phyloP scores from a whole-genome alignment of 2,888 invertebrate species.

The Epistrophe grossulariae region DNA sequence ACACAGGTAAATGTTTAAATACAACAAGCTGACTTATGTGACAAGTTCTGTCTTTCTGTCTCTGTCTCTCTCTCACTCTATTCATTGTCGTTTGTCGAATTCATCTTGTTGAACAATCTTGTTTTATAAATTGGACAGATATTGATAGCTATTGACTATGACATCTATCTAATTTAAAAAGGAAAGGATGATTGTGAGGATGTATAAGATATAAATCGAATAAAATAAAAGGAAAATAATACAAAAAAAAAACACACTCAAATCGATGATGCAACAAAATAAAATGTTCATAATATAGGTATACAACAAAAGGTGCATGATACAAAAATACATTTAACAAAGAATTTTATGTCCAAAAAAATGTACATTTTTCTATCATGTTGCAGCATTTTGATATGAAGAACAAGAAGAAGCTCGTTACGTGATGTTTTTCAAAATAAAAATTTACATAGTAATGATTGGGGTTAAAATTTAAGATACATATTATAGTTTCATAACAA shows the following conservation, averaged over 20 bases:
- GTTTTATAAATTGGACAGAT: conserved; percentile 75
- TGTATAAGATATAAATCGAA: conserved; percentile 30
- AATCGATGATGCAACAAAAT: conserved; percentile 55
- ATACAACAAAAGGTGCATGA: conserved; percentile 44
- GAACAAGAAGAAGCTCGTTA: conserved; percentile 35
- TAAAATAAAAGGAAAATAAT: not conserved
- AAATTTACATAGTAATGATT: conserved; percentile 39
- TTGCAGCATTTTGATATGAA: conserved; percentile 20
- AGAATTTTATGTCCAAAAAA: conserved; percentile 48
- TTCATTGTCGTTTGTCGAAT: conserved; percentile 53
- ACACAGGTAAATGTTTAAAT: conserved; percentile 57
- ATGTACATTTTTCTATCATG: conserved; percentile 61
- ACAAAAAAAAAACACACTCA: conserved; percentile 24
- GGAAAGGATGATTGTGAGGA: conserved; percentile 21
- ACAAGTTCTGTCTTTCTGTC: not conserved
- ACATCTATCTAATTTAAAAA: conserved; percentile 61
- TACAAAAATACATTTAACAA: conserved; percentile 16
- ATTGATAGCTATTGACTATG: conserved; percentile 68
- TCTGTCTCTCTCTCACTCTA: not conserved
- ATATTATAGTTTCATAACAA: conserved; percentile 5
- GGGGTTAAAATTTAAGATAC: conserved; percentile 23
- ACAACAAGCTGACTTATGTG: conserved; percentile 60
- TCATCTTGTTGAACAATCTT: conserved; percentile 75
- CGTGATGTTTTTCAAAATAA: conserved; percentile 34
- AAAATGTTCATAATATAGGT: not conserved